Evolutionary conservation across 1,140 invertebrate genomes (phyloP), one percentile per base, ranked within the genome.

Genomic region (Epicauta chinensis): DNA sequence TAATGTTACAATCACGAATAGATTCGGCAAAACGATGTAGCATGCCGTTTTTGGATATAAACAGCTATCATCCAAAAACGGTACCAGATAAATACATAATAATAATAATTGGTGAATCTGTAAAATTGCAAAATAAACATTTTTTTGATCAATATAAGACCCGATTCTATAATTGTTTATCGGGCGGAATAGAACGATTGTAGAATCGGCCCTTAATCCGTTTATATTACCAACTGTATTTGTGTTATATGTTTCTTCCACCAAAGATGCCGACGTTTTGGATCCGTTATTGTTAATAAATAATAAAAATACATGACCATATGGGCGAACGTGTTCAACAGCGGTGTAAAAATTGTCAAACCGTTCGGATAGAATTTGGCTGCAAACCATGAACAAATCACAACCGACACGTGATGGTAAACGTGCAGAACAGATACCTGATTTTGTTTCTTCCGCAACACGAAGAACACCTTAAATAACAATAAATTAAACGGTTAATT

Each of bases 361-460:
- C 80, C 81, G 16, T 83, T 86, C 81, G 71, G 36, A 75, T 76
- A 52, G 58, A 65, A 87, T 71, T 86, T 88, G 0, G 77, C 73
- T 34, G 74, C 77, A 16, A 73, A 61, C 81, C 81, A 89, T 5
- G 73, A 72, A 2, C 80, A 73, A 0, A 81, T 46, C 7, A 80
- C 77, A 79, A 93, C 91, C 10, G 84, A 82, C 4, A 83, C 75
- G 68, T 95, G 91, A 68, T 95, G 91, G 66, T 92, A 91, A 1
- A 93, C 82, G 59, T 95, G 91, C 12, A 95, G 76, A 64, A 93
- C 90, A 4, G 87, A 83, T 3, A 93, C 73, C 65, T 95, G 90
- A 55, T 80, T 81, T 48, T 86, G 78, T 65, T 93, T 94, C 70
- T 94, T 94, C 30, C 87, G 75, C 37, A 94, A 70, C 23, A 93